Conservation (phyloP, 2,888 invertebrate species). For the Germaria angustata region DNA sequence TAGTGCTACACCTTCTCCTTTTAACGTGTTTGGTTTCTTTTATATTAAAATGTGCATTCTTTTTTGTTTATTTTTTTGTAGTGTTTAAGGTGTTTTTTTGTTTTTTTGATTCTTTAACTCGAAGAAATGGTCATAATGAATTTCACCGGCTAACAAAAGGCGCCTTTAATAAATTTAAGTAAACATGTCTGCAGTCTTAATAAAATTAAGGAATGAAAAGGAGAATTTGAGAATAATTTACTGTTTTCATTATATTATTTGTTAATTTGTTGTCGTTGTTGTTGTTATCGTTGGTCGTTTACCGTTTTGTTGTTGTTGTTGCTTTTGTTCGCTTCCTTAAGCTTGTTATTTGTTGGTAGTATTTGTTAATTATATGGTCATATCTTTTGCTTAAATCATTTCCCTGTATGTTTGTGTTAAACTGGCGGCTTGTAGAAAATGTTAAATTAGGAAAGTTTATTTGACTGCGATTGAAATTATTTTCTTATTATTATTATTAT, state of each 20-base stretch:
- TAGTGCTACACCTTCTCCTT: conserved; percentile 50
- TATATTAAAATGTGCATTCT: conserved; percentile 50
- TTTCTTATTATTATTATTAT: not conserved
- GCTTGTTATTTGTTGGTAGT: conserved; percentile 12
- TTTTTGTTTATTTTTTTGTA: conserved; percentile 17
- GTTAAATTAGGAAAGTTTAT: conserved; percentile 15
- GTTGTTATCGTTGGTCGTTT: conserved; percentile 23
- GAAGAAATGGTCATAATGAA: conserved; percentile 44
- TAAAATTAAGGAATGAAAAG: conserved; percentile 53
- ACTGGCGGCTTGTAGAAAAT: conserved; percentile 40
- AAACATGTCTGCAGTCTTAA: conserved; percentile 59
- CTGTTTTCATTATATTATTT: conserved; percentile 58
- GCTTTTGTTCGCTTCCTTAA: too few species aligned
- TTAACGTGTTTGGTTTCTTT: not conserved
- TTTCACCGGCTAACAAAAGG: conserved; percentile 54
- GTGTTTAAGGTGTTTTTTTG: conserved; percentile 52
- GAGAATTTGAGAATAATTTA: conserved; percentile 43
- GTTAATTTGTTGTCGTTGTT: conserved; percentile 14
- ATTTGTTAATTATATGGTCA: conserved; percentile 60
- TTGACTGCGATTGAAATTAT: conserved; percentile 26
- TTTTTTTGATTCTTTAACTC: conserved; percentile 21
- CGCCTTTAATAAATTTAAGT: conserved; percentile 61
- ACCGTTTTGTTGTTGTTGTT: conserved; percentile 18
- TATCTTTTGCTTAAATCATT: conserved; percentile 42
- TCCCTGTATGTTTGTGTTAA: not conserved